Percentiles rank a stretch among this genome's conserved stretches.
Evolutionary conservation across 2,113 vertebrate genomes (phyloP).

Genomic region (Datnioides undecimradiatus): DNA sequence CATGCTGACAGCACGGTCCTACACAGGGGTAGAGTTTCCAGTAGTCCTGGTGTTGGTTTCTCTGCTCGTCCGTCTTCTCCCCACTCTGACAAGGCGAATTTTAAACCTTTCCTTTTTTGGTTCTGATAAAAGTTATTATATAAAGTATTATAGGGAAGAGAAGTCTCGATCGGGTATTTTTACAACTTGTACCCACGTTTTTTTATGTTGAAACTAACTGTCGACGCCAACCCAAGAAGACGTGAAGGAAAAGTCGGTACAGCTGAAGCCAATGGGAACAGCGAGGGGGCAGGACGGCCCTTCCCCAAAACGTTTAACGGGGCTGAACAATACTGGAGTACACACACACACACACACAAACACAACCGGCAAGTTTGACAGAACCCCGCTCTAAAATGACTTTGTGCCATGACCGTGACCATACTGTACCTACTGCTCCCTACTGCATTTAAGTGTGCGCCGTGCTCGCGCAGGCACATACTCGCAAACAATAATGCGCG

Average conservation of each 20-base stretch:
- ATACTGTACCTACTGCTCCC: no score
- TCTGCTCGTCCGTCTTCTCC: slow-evolving; percentile 10
- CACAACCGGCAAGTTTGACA: no score
- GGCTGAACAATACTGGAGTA: slow-evolving; percentile 25
- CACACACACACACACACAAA: no score
- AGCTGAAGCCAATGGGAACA: slow-evolving; percentile 60
- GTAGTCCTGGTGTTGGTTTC: slow-evolving; percentile 30
- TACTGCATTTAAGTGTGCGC: no score
- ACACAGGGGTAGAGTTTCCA: slow-evolving; percentile 54
- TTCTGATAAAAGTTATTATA: background rate
- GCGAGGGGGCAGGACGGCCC: slow-evolving; percentile 41
- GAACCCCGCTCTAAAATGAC: no score
- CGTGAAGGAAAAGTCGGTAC: slow-evolving; percentile 22
- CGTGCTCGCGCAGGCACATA: no score
- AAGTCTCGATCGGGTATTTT: background rate
- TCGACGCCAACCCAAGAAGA: slow-evolving; percentile 31
- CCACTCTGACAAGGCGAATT: background rate
- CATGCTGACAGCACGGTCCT: slow-evolving; percentile 63
- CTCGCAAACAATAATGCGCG: no score
- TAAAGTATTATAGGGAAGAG: background rate
- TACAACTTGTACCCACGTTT: slow-evolving; percentile 36
- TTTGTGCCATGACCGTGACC: no score
- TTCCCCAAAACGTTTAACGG: slow-evolving; percentile 24
- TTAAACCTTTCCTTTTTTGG: background rate
- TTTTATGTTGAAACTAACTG: slow-evolving; percentile 14